A percentile compares a stretch with the other conserved stretches of the same genome.
Evolutionary conservation across 2,797 vertebrate genomes (phyloP).

Genomic region (Denticeps clupeoides): DNA sequence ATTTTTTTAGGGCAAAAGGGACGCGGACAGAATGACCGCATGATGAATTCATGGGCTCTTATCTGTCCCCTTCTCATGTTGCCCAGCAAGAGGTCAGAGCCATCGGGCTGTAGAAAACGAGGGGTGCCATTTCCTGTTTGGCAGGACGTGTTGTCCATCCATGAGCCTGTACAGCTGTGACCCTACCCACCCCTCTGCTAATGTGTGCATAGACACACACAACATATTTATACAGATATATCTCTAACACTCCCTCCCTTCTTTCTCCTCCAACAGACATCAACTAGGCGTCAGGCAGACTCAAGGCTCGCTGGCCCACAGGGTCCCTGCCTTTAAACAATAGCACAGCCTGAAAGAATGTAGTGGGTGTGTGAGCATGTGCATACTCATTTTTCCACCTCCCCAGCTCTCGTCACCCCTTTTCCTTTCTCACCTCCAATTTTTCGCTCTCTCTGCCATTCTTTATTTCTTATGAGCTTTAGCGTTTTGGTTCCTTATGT

Average conservation of each 20-base stretch:
- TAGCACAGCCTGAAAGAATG: too few species aligned
- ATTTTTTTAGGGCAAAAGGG: too few species aligned
- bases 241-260: constrained; percentile 1
- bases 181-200: too few species aligned
- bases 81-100: not conserved
- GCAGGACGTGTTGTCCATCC: constrained; percentile 15
- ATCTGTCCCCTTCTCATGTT: too few species aligned
- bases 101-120: constrained; percentile 13
- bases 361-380: too few species aligned
- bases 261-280: not conserved
- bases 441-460: not conserved
- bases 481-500: constrained; percentile 14
- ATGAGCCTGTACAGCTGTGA: constrained; percentile 16
- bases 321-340: too few species aligned
- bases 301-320: too few species aligned
- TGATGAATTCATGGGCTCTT: too few species aligned
- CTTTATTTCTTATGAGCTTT: constrained; percentile 8
- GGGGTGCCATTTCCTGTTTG: constrained; percentile 11
- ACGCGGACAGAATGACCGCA: too few species aligned
- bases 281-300: too few species aligned
- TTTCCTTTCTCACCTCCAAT: constrained; percentile 8
- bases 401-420: not conserved
- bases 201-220: not conserved
- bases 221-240: too few species aligned
- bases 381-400: too few species aligned